Evolutionary conservation across 30 jellyfish, hydroid and myxozoan genomes (phyloP), one percentile per base, ranked within the genome.

Genomic region (Hydractinia echinata): DNA sequence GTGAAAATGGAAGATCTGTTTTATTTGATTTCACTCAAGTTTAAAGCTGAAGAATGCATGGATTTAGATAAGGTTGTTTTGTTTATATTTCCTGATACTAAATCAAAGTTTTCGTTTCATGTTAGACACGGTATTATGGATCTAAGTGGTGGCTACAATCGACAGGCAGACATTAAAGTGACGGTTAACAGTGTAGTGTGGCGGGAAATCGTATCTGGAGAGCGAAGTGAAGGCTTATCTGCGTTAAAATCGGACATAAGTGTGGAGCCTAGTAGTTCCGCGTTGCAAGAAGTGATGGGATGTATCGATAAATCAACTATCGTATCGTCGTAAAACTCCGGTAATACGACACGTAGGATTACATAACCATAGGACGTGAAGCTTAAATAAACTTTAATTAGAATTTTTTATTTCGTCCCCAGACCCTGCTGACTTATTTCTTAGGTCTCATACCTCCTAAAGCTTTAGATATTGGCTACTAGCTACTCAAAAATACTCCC

Each of bases 11-110:
- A 21, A 21, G 61, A 72, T 19, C 69, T 72, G 15, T 72, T 72
- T 72, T 16, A 10, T 4, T 51, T 20, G 15, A 21, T 72, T 54
- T 11, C 81, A 1, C 8, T 20, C 30, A 72, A 49, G 55, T 51
- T 72, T 7, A 72, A 72, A 72, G 55, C 61, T 8, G 81, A 72
- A 72, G 81, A 72, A 19, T 72, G 81, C 55, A 16, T 60, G 7
- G 61, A 21, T 10, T 8, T 72, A 16, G 81, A 72, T 72, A 72
- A 72, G 50, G 61, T 72, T 21, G 73, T 72, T 21, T 19, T 19
- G 71, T 72, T 72, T 72, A 72, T 72, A 19, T 72, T 72, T 19
- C 81, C 81, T 10, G 81, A 72, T 20, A 60, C 50, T 72, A 72
- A 54, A 51, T 44, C 30, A 72, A 49, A 19, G 55, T 19, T 72